These are phyloP conservation scores for Malurus leucopterus DNA, from an alignment of 2,797 vertebrate species.

Conservation along the genomic window DNA sequence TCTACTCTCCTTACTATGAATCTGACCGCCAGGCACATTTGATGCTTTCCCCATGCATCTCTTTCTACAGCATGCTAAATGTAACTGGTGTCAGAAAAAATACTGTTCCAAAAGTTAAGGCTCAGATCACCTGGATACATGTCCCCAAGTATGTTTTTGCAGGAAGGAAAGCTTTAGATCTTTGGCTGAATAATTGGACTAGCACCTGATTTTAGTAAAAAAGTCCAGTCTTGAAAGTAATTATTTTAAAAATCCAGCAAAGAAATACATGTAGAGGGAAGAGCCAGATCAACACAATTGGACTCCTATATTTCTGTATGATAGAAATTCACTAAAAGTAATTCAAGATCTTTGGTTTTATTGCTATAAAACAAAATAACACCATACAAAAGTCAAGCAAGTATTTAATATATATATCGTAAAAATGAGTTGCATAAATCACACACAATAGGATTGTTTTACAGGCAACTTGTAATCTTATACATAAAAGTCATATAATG, in stretches of 20 bases:
- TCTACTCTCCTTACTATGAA: not conserved
- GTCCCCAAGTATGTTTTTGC: not conserved
- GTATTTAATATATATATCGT: not conserved
- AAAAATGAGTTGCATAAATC: not conserved
- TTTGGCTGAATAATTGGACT: not conserved
- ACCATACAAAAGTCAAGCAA: not conserved
- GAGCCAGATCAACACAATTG: not conserved
- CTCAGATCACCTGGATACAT: not conserved
- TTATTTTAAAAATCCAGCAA: not conserved
- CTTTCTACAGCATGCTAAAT: not conserved
- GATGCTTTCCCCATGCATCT: not conserved
- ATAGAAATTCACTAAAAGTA: not conserved
- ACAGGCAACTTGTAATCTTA: slow-evolving; percentile 8
- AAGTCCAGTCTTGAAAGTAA: not conserved
- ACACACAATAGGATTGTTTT: not conserved
- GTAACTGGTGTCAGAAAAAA: not conserved
- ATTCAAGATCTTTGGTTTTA: not conserved
- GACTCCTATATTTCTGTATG: not conserved
- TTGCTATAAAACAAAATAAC: not conserved
- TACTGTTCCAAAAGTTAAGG: not conserved
- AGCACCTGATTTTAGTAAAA: not conserved
- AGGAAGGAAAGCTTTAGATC: not conserved
- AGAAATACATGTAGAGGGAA: not conserved
- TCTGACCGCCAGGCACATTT: not conserved
- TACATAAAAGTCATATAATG: not conserved